Evolutionary conservation across 1,140 invertebrate species (phyloP).

Genomic region (Solenopsis invicta): DNA sequence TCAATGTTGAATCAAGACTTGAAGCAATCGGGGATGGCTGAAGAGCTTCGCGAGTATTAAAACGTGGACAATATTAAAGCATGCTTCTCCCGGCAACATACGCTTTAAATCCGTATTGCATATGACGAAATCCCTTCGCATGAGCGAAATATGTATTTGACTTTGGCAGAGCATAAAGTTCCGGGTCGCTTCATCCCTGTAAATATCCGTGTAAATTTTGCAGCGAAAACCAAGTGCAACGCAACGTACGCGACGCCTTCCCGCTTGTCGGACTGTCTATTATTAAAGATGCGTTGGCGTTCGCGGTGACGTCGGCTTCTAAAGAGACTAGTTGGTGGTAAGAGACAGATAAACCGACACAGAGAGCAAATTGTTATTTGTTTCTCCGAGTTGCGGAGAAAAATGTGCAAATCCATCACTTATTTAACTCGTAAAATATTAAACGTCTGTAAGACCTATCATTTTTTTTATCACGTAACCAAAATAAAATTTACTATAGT

Average conservation of each 20-base stretch:
- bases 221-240: constrained; percentile 1
- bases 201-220: constrained; percentile 29
- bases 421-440: constrained; percentile 16
- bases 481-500: neutral
- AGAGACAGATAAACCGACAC: constrained; percentile 17
- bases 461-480: neutral
- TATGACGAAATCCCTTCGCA: constrained; percentile 19
- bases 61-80: constrained; percentile 25
- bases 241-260: neutral
- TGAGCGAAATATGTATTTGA: constrained; percentile 28
- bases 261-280: constrained; percentile 4
- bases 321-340: constrained; percentile 10
- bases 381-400: neutral
- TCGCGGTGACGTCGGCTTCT: constrained; percentile 14
- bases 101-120: constrained; percentile 6
- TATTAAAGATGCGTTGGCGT: constrained; percentile 41
- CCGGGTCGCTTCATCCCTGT: constrained; percentile 1
- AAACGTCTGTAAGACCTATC: neutral
- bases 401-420: neutral
- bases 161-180: constrained; percentile 19
- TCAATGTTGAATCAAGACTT: constrained; percentile 11
- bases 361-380: constrained; percentile 30
- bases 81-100: neutral
- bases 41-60: constrained; percentile 5
- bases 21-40: neutral